These are phyloP conservation scores for Ormyrus rosae DNA, from an alignment of 2,888 invertebrate genomes.

Conservation along the genomic window DNA sequence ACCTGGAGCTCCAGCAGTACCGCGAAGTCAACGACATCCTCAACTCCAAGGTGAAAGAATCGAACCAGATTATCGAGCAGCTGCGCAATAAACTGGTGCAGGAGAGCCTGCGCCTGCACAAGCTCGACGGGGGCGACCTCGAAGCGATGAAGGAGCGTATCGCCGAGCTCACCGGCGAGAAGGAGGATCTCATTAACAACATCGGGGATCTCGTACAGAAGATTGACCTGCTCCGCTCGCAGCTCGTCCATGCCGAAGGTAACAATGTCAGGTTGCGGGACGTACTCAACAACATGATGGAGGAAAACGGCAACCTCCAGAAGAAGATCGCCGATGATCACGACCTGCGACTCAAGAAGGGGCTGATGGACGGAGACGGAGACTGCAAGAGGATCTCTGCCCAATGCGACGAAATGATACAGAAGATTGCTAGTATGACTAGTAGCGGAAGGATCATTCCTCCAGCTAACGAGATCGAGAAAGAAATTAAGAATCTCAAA, in stretches of 20 bases:
- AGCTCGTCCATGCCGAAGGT: conserved; percentile 56
- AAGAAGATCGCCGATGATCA: background rate
- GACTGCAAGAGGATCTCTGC: background rate
- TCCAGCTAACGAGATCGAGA: background rate
- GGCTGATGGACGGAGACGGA: background rate
- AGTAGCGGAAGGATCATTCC: background rate
- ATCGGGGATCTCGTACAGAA: conserved; percentile 58
- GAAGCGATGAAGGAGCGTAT: conserved; percentile 56
- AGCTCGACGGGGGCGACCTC: conserved; percentile 38
- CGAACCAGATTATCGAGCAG: conserved; percentile 57
- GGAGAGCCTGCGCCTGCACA: conserved; percentile 18
- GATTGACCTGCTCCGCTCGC: conserved; percentile 54
- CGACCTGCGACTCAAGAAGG: background rate
- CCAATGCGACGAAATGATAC: conserved; percentile 40
- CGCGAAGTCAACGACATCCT: conserved; percentile 56
- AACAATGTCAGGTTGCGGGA: conserved; percentile 60
- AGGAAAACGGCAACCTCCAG: conserved; percentile 57
- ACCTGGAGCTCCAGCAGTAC: conserved; percentile 35
- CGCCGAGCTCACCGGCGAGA: conserved; percentile 60
- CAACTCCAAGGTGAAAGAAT: conserved; percentile 52
- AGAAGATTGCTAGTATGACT: conserved; percentile 3
- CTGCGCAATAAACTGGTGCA: conserved; percentile 46
- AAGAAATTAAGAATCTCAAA: conserved; percentile 33
- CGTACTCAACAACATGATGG: conserved; percentile 54
- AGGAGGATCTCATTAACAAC: conserved; percentile 56